Evolutionary conservation across 92 coral and sea anemone species (phyloP).

Genomic region (Phymanthus crucifer): DNA sequence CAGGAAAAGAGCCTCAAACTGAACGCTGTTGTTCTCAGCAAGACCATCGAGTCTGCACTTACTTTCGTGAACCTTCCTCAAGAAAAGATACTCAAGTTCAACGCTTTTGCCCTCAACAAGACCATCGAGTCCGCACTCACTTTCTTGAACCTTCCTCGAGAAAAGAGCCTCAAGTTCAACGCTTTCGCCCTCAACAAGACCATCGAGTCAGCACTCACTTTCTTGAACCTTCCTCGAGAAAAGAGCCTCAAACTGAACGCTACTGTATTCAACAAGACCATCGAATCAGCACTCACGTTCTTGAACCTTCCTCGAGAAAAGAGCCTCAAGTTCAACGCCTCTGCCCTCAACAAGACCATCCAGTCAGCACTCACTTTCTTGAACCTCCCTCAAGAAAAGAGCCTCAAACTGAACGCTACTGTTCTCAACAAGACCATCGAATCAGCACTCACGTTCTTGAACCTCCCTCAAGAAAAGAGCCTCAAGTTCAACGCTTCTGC

Average conservation of each 20-base stretch:
- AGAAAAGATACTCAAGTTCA: conserved; percentile 67
- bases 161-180: conserved; percentile 59
- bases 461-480: too few relatives aligned
- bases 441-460: conserved; percentile 54
- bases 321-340: conserved; percentile 66
- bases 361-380: conserved; percentile 65
- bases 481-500: conserved; percentile 68
- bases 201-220: conserved; percentile 58
- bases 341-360: conserved; percentile 62
- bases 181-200: conserved; percentile 72
- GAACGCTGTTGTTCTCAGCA: conserved; percentile 67
- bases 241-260: conserved; percentile 66
- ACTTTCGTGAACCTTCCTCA: conserved; percentile 56
- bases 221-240: conserved; percentile 60
- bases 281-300: conserved; percentile 60
- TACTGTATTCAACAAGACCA: conserved; percentile 56
- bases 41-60: conserved; percentile 61
- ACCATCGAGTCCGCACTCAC: conserved; percentile 62
- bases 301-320: too few relatives aligned
- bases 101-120: conserved; percentile 60
- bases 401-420: conserved; percentile 61
- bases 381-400: conserved; percentile 58
- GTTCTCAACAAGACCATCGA: conserved; percentile 63
- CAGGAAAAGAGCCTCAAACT: conserved; percentile 58
- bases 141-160: conserved; percentile 46